phyloP scores from a whole-genome alignment of 2,797 vertebrate species.

The Sus cebifrons region DNA sequence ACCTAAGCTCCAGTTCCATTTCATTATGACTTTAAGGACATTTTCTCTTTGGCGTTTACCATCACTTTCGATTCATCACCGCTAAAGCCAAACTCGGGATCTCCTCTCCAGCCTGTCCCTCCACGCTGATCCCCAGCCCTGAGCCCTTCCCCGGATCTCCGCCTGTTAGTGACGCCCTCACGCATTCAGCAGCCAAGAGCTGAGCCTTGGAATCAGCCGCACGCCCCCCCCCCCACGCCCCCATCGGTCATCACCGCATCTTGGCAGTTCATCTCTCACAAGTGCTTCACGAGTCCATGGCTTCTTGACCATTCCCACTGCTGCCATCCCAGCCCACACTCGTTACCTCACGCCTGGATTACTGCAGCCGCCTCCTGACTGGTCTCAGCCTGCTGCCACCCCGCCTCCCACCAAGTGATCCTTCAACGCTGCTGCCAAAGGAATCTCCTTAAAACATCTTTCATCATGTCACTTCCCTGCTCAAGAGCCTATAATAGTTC shows the following conservation, averaged over 20 bases:
- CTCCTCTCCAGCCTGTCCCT: neutral
- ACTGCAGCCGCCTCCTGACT: conserved; percentile 50
- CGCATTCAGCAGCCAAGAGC: conserved; percentile 17
- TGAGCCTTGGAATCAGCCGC: conserved; percentile 52
- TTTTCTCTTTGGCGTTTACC: conserved; percentile 68
- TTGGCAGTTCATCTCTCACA: conserved; percentile 45
- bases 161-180: conserved; percentile 28
- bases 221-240: too few species aligned
- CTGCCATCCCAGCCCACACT: neutral
- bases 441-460: conserved; percentile 77
- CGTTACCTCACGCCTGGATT: neutral
- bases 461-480: conserved; percentile 73
- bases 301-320: conserved; percentile 7
- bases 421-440: conserved; percentile 71
- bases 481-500: conserved; percentile 69
- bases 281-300: conserved; percentile 34
- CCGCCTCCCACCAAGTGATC: conserved; percentile 20
- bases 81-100: conserved; percentile 37
- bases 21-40: conserved; percentile 70
- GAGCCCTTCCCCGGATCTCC: neutral
- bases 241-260: conserved; percentile 35
- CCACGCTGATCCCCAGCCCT: neutral
- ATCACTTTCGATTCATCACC: conserved; percentile 65
- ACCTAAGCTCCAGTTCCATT: conserved; percentile 63
- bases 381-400: conserved; percentile 28